Evolutionary conservation across 2,888 invertebrate species (phyloP), one percentile per base, ranked within the genome.

Genomic region (Melieria picta): DNA sequence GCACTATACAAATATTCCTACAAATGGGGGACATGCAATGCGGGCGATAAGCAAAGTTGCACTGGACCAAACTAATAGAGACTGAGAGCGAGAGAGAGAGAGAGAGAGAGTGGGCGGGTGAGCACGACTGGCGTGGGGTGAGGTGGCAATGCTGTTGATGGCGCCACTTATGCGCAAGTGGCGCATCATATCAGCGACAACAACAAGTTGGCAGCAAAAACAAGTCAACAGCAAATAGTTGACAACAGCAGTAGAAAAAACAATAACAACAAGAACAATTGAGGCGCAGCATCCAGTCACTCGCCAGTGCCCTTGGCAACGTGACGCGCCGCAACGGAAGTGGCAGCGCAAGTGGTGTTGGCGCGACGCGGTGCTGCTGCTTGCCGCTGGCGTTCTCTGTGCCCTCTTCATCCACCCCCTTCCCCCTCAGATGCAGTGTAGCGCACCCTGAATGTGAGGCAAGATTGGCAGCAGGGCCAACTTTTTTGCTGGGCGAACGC

Each of bases 141-240:
- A n/a, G 62, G 6, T n/a, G 30, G 7, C 1, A n/a, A n/a, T 7
- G 7, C 42, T 6, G 42, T 4, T 4, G 5, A 43, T 43, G 50
- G 10, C 43, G 58, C 16, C 42, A 58, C 42, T 2, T 7, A 47
- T 58, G 58, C 16, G 67, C 60, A 16, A 43, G 43, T 67, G 48
- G 50, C 50, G 43, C 16, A 50, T 67, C 67, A 52, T 60, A 67
- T 60, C 52, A 45, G 67, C 45, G 52, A 16, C 48, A 50, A 45
- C 67, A 67, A 67, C 60, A 67, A 67, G 61, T 67, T 67, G 66
- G 66, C 60, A 30, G 1, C 30, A 30, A 30, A 30, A 30, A 30
- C 30, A 30, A 30, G 30, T 30, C 30, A 30, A 30, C 30, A 30
- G 30, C 30, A 30, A 30, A 30, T 30, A 30, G 30, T 30, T 30